Evolutionary conservation across 2,888 invertebrate species (phyloP).

Genomic region (Sceliomorpha sp.): DNA sequence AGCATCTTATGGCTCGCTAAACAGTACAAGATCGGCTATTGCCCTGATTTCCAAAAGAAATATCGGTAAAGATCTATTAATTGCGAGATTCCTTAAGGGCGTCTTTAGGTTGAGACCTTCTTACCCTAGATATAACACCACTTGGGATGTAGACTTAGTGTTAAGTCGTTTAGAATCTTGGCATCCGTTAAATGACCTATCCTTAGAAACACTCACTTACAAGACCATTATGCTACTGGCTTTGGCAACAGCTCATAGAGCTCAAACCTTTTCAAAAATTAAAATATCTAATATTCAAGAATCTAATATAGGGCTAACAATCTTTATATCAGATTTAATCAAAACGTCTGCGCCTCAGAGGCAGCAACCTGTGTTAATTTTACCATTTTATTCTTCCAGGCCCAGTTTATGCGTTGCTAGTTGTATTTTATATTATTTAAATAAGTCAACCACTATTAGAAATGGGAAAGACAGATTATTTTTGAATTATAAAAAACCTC

Average conservation of each 20-base stretch:
- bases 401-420: slow-evolving; percentile 31
- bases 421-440: slow-evolving; percentile 14
- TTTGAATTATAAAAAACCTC: too few species aligned
- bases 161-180: slow-evolving; percentile 9
- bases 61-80: slow-evolving; percentile 10
- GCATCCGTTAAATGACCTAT: slow-evolving; percentile 4
- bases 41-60: slow-evolving; percentile 14
- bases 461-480: slow-evolving; percentile 11
- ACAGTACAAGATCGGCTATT: slow-evolving; percentile 17
- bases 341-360: slow-evolving; percentile 30
- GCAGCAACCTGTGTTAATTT: slow-evolving; percentile 15
- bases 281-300: slow-evolving; percentile 13
- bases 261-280: too few species aligned
- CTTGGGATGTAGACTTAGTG: slow-evolving; percentile 10
- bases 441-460: slow-evolving; percentile 14
- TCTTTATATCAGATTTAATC: slow-evolving; percentile 29
- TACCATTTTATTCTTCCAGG: slow-evolving; percentile 27
- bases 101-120: slow-evolving; percentile 7
- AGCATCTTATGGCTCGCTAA: slow-evolving; percentile 17
- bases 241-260: too few species aligned
- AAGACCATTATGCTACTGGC: slow-evolving; percentile 4
- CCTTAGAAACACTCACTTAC: slow-evolving; percentile 3
- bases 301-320: background rate
- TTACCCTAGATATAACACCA: slow-evolving; percentile 10
- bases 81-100: slow-evolving; percentile 16